These are phyloP conservation scores for Choreutis nemorana DNA, from an alignment of 2,888 invertebrate genomes.

Conservation along the genomic window DNA sequence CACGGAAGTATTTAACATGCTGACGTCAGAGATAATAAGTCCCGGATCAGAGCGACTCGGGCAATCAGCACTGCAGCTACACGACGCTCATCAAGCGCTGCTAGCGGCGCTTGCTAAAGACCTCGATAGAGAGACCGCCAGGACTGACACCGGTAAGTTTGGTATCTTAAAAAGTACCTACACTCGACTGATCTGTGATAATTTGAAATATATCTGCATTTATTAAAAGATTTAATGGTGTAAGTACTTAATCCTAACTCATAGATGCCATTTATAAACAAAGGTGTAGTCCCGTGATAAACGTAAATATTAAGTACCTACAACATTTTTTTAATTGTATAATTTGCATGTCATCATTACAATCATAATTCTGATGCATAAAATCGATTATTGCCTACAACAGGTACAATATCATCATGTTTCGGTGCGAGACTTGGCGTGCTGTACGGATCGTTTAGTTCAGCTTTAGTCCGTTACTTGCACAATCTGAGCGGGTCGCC, in stretches of 20 bases:
- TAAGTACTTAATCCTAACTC: too few species aligned
- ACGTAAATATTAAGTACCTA: too few species aligned
- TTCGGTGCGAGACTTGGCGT: slow-evolving; percentile 76
- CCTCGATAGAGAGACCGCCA: slow-evolving; percentile 87
- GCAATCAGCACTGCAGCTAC: slow-evolving; percentile 68
- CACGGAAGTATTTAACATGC: slow-evolving; percentile 84
- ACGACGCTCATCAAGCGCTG: slow-evolving; percentile 89
- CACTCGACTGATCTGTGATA: too few species aligned
- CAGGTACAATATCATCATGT: slow-evolving; percentile 77
- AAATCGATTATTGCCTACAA: slow-evolving; percentile 9
- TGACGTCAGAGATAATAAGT: slow-evolving; percentile 82
- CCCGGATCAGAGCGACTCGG: slow-evolving; percentile 70
- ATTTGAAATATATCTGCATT: too few species aligned
- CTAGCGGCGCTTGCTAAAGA: slow-evolving; percentile 90
- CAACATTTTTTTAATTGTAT: too few species aligned
- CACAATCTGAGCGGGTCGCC: slow-evolving; percentile 61
- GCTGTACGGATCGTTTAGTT: slow-evolving; percentile 78
- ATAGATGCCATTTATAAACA: too few species aligned
- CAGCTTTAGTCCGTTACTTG: slow-evolving; percentile 79
- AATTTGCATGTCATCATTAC: too few species aligned
- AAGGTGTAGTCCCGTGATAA: too few species aligned
- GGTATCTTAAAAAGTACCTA: background rate
- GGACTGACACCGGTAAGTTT: slow-evolving; percentile 72
- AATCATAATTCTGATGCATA: background rate
- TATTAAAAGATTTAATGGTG: too few species aligned